Conservation (phyloP, 2,888 invertebrate genomes). For the Listrodromus nycthemerus region DNA sequence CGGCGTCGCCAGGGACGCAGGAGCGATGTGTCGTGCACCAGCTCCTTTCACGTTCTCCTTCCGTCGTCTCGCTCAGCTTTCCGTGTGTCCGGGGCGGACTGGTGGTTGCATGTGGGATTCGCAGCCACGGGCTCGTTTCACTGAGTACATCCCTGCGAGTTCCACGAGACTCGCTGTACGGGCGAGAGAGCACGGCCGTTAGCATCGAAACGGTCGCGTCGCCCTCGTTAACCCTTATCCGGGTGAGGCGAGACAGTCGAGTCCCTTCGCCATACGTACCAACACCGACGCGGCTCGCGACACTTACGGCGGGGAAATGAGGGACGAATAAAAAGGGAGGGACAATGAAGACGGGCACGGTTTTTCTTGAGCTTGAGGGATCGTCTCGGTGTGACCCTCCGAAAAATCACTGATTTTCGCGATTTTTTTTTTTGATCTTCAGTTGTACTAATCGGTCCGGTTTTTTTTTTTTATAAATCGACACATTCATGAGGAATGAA, state of each 20-base stretch:
- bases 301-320: slow-evolving; percentile 27
- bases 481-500: too few species aligned
- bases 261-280: slow-evolving; percentile 58
- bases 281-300: slow-evolving; percentile 46
- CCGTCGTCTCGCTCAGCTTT: slow-evolving; percentile 68
- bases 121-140: slow-evolving; percentile 61
- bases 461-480: too few species aligned
- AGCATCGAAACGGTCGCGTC: slow-evolving; percentile 70
- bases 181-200: slow-evolving; percentile 46
- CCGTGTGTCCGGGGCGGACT: not conserved
- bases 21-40: slow-evolving; percentile 42
- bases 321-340: slow-evolving; percentile 45
- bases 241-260: slow-evolving; percentile 73
- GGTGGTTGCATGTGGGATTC: slow-evolving; percentile 44
- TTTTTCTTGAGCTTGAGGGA: slow-evolving; percentile 19
- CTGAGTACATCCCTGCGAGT: slow-evolving; percentile 52
- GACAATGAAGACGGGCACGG: not conserved
- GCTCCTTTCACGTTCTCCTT: slow-evolving; percentile 39
- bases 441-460: too few species aligned
- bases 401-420: too few species aligned
- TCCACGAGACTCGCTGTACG: slow-evolving; percentile 41
- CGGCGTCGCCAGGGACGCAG: slow-evolving; percentile 81
- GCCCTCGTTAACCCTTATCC: slow-evolving; percentile 79
- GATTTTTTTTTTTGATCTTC: too few species aligned
- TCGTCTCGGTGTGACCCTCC: too few species aligned